Evolutionary conservation across 2,888 invertebrate genomes (phyloP).

Genomic region (Philereme vetulata): DNA sequence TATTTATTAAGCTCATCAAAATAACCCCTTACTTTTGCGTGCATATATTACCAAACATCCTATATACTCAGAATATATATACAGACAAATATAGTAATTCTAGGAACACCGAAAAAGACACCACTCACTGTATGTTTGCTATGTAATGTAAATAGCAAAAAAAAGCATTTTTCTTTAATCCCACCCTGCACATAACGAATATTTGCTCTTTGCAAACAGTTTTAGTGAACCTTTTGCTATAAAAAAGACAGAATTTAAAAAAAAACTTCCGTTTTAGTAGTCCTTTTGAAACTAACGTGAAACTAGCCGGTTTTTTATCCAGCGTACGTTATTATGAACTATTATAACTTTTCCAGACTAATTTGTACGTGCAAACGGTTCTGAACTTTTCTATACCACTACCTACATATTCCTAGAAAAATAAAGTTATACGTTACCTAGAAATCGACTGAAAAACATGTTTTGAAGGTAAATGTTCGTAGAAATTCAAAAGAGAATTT

Average conservation of each 20-base stretch:
- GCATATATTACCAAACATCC: too few relatives aligned
- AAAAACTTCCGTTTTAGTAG: too few relatives aligned
- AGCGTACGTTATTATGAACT: constrained; percentile 5
- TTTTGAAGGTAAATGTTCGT: not conserved
- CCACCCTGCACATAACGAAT: not conserved
- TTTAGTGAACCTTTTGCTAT: constrained; percentile 1
- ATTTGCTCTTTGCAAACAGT: constrained; percentile 7
- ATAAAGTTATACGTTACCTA: not conserved
- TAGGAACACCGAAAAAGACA: too few relatives aligned
- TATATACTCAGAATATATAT: too few relatives aligned
- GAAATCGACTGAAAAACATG: not conserved
- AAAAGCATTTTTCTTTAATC: not conserved
- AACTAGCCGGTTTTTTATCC: constrained; percentile 6
- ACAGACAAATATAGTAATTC: too few relatives aligned
- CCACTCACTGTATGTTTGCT: too few relatives aligned
- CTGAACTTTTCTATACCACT: not conserved
- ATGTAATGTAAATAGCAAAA: not conserved
- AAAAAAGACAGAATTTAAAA: constrained; percentile 1
- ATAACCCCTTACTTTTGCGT: too few relatives aligned
- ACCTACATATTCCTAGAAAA: not conserved
- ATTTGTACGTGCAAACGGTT: constrained; percentile 2
- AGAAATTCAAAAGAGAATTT: too few relatives aligned
- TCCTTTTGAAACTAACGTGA: not conserved
- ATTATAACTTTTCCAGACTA: constrained; percentile 3
- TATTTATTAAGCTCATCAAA: too few relatives aligned